Evolutionary conservation across 1,140 invertebrate species (phyloP), one percentile per base, ranked within the genome.

Genomic region (Drosophila repleta): DNA sequence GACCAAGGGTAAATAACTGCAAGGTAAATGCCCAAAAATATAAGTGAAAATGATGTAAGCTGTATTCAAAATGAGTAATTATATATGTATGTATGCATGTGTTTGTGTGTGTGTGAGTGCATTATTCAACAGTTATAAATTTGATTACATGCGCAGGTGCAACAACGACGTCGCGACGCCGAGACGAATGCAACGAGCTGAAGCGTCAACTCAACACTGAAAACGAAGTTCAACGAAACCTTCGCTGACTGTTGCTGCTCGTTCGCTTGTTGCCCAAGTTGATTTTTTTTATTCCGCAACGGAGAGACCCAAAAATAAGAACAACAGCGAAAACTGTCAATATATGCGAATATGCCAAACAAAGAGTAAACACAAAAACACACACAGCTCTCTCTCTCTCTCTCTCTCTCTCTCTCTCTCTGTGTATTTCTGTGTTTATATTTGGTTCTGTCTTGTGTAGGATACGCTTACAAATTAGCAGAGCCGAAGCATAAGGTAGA

Each of bases 221-320:
- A 82, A 73, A 15, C 80, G 76, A 79, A 79, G 80, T 83, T 83
- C 75, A 83, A 83, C 79, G 60, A 76, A 83, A 65, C 75, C 57
- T 76, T 68, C 43, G 39, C 37, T n/a, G 8, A 7, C 32, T 48
- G 29, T 29, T 32, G 21, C 18, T 18, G 24, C 32, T 55, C 32
- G 26, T 37, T 58, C 61, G 35, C 43, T 26, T 72, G 62, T 46
- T 37, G 41, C 39, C 26, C 48, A 62, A 58, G 52, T 80, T 80
- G 61, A 64, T 80, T 79, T 61, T 64, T 79, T 81, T 79, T 61
- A 68, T 79, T 81, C 63, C 37, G 68, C 20, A 26, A 20, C 39
- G 65, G 45, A 62, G 37, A 79, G 61, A 67, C 67, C 64, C 49
- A 87, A 77, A 79, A 77, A 80, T 67, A 80, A 76, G 32, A 76